phyloP scores from a whole-genome alignment of 2,797 vertebrate genomes.

The Acanthiza pusilla region DNA sequence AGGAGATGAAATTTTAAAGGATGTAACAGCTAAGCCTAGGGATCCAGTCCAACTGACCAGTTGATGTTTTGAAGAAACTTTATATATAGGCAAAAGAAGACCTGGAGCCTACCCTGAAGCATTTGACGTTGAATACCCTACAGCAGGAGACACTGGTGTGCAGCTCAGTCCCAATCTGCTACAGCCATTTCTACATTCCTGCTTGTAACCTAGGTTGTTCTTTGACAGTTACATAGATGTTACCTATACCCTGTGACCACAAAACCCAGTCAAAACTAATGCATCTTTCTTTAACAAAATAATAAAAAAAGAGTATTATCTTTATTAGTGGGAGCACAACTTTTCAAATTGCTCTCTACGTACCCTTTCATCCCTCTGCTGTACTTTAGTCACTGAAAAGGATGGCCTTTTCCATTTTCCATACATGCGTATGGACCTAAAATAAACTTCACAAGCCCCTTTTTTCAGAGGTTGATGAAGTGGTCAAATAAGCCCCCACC shows the following conservation, averaged over 20 bases:
- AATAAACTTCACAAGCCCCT: background rate
- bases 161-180: background rate
- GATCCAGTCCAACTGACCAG: background rate
- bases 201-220: background rate
- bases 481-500: background rate
- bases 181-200: background rate
- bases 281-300: background rate
- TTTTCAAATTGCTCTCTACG: background rate
- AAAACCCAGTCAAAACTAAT: background rate
- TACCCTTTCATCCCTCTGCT: background rate
- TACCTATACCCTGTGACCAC: background rate
- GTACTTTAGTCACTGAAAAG: background rate
- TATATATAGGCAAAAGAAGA: background rate
- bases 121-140: background rate
- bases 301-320: background rate
- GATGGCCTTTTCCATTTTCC: background rate
- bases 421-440: background rate
- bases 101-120: background rate
- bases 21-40: background rate
- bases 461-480: background rate
- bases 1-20: background rate
- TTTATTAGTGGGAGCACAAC: background rate
- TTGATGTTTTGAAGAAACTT: background rate
- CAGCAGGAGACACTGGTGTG: background rate
- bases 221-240: background rate